phyloP scores from a whole-genome alignment of 2,888 invertebrate species.

The Hirtodrosophila cameraria region DNA sequence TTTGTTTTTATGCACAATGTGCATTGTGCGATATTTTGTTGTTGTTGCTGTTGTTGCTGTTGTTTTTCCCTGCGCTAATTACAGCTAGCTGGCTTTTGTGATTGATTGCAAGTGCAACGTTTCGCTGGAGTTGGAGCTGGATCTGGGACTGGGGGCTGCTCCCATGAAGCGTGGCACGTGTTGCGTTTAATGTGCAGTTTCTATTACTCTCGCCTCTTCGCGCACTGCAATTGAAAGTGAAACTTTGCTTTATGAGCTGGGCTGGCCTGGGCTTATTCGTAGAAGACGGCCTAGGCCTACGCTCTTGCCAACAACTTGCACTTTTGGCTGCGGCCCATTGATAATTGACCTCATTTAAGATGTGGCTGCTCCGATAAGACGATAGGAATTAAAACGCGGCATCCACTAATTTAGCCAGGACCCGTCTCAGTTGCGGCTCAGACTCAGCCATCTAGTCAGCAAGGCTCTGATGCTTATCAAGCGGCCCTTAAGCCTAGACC shows the following conservation, averaged over 20 bases:
- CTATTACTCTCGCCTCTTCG: conserved; percentile 73
- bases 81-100: conserved; percentile 69
- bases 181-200: conserved; percentile 80
- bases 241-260: conserved; percentile 71
- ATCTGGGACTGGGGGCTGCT: conserved; percentile 33
- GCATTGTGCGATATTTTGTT: conserved; percentile 60
- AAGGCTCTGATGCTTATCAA: conserved; percentile 70
- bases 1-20: conserved; percentile 68
- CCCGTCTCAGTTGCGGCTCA: conserved; percentile 18
- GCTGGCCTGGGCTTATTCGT: conserved; percentile 18
- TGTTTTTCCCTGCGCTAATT: conserved; percentile 78
- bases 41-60: conserved; percentile 23
- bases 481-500: conserved; percentile 79
- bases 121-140: conserved; percentile 40
- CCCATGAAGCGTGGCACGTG: conserved; percentile 79
- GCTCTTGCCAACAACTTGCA: conserved; percentile 68
- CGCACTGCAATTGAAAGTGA: conserved; percentile 66
- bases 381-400: conserved; percentile 79
- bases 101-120: conserved; percentile 75
- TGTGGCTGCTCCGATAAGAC: conserved; percentile 63
- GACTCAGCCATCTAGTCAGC: conserved; percentile 21
- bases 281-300: conserved; percentile 9
- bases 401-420: conserved; percentile 76
- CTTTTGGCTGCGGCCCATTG: conserved; percentile 68
- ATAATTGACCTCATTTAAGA: conserved; percentile 81